Evolutionary conservation across 2,113 vertebrate species (phyloP), one percentile per base, ranked within the genome.

Genomic region (Stercorarius parasiticus): DNA sequence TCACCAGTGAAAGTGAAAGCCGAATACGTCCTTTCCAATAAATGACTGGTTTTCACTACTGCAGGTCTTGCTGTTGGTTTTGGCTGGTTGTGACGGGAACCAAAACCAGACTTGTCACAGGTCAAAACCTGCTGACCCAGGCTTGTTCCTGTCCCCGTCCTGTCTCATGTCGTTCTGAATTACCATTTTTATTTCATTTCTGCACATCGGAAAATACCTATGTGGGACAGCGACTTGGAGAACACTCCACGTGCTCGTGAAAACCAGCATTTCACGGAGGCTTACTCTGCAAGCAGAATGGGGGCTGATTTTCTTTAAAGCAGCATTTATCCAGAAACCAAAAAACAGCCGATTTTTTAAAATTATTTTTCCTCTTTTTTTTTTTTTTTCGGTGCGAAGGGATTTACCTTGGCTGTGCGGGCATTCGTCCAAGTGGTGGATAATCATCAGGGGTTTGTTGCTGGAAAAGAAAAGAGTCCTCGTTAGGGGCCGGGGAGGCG

Each of bases 341-440:
- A 14, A 71, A n/a, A 15, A 8, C 20, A 25, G 6, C 16, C 16
- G 29, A 32, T 23, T n/a, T 58, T 58, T 34, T 27, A 14, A 52
- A 7, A 3, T 22, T 29, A 29, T 40, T 64, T 29, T 9, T 7
- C 10, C 6, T 38, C 4, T 11, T 36, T 36, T 16, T 26, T 61
- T 38, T 61, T 26, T 25, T n/a, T 21, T 38, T 26, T 11, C 15
- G 5, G 42, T 52, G 47, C 71, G 20, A 50, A 94, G 49, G 10
- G 13, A 32, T 95, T 97, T 97, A 99, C 99, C 97, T 96, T 98
- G 98, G 94, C 99, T 99, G 97, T 99, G 99, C 2, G 99, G 99
- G 81, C 99, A 99, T 52, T 99, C 99, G 1, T 99, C 99, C 82
- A 99, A 94, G 96, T 99, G 99, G 62, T 99, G 99, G 91, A 99